Percentiles rank a stretch among this genome's conserved stretches.
Conservation (phyloP, 2,888 invertebrate species). For the Ochropleura leucogaster region DNA sequence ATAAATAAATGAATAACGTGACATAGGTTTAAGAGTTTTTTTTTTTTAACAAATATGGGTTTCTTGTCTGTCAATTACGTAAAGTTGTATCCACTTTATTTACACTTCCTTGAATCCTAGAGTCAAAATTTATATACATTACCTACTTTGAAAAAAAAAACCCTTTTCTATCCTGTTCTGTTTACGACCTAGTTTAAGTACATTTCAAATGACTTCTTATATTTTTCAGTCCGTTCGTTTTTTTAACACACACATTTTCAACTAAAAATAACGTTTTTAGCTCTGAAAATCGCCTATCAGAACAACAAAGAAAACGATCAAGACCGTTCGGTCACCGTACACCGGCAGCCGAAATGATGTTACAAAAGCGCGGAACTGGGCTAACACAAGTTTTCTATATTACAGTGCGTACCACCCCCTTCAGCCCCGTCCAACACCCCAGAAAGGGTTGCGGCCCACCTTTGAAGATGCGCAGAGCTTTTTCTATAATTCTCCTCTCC, state of each 20-base stretch:
- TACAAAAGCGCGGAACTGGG: conserved; percentile 91
- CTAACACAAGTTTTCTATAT: conserved; percentile 91
- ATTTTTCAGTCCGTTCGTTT: neutral
- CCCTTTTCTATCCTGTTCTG: neutral
- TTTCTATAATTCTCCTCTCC: conserved; percentile 89
- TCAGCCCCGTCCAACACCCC: conserved; percentile 61
- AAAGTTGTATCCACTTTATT: neutral
- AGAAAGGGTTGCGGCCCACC: conserved; percentile 87
- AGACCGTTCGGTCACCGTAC: conserved; percentile 68
- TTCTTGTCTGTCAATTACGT: neutral
- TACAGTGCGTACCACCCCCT: conserved; percentile 85
- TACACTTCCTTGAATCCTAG: neutral
- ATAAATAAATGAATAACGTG: neutral
- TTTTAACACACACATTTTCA: neutral
- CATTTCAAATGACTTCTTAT: neutral
- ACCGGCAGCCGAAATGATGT: conserved; percentile 89
- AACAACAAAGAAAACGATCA: conserved; percentile 72
- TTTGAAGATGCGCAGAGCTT: conserved; percentile 90
- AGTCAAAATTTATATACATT: neutral
- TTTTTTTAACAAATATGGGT: neutral
- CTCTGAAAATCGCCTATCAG: neutral
- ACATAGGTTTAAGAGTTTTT: neutral
- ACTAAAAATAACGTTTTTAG: neutral
- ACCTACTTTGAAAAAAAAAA: neutral
- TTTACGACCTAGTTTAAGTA: neutral